These are phyloP conservation scores for Arion vulgaris DNA, from an alignment of 1,140 invertebrate species.

Conservation along the genomic window DNA sequence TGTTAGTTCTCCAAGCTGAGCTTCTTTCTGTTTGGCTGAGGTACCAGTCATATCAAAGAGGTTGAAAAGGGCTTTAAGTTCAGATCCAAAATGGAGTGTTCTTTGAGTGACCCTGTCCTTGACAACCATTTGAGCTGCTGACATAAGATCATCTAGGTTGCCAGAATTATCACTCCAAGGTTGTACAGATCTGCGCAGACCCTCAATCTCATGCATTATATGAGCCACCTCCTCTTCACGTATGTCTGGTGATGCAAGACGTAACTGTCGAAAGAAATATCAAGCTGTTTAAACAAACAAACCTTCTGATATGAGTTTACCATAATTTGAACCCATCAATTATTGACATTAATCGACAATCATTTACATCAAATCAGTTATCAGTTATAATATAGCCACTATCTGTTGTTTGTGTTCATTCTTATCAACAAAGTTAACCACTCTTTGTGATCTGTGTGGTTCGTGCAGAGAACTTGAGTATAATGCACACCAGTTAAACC, in stretches of 20 bases:
- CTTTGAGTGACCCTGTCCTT: conserved; percentile 66
- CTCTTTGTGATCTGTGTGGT: no score
- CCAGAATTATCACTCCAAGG: conserved; percentile 59
- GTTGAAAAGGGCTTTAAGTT: conserved; percentile 58
- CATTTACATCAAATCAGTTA: no score
- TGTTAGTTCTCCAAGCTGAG: conserved; percentile 61
- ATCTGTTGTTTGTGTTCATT: no score
- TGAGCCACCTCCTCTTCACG: conserved; percentile 64
- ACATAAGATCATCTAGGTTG: conserved; percentile 64
- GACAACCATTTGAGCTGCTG: conserved; percentile 59
- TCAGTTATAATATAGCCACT: no score
- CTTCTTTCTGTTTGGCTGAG: conserved; percentile 59
- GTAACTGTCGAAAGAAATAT: conserved; percentile 74
- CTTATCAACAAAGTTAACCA: no score
- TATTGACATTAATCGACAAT: no score
- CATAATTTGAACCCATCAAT: no score
- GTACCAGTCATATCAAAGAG: conserved; percentile 56
- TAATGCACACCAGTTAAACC: no score
- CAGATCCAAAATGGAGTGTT: conserved; percentile 64
- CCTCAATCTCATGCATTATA: conserved; percentile 61
- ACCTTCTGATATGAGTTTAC: no score
- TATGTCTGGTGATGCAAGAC: conserved; percentile 82
- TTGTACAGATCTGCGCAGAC: conserved; percentile 54
- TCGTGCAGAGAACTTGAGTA: no score
- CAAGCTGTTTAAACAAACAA: no score